Conservation (phyloP, 2,888 invertebrate species). For the Amblyjoppa proteus region DNA sequence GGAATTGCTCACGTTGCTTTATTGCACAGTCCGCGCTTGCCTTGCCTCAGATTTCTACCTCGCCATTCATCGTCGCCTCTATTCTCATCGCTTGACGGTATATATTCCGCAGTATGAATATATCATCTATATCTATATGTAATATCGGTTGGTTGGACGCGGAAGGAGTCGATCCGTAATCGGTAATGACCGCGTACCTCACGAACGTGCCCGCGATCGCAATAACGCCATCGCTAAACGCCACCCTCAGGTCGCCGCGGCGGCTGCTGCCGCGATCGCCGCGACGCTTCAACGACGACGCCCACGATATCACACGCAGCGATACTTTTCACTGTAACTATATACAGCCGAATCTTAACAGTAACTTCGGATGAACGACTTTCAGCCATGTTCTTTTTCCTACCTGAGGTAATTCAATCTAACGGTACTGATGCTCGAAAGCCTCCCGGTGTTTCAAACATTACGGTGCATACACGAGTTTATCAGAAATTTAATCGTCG, state of each 20-base stretch:
- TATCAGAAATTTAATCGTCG: not conserved
- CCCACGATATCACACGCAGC: constrained; percentile 38
- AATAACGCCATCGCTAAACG: constrained; percentile 46
- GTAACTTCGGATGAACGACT: constrained; percentile 15
- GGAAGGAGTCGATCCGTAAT: constrained; percentile 71
- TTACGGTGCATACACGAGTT: not conserved
- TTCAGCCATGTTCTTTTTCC: not conserved
- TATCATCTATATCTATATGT: constrained; percentile 26
- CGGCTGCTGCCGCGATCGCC: constrained; percentile 26
- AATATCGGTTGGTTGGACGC: constrained; percentile 54
- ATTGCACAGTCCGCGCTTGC: constrained; percentile 55
- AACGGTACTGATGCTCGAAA: too few relatives aligned
- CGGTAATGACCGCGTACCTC: constrained; percentile 69
- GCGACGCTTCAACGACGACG: constrained; percentile 44
- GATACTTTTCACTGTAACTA: not conserved
- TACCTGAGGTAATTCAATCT: too few relatives aligned
- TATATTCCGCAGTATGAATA: constrained; percentile 8
- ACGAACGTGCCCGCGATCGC: constrained; percentile 50
- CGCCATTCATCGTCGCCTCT: constrained; percentile 52
- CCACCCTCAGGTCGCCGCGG: constrained; percentile 14
- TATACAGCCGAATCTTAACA: not conserved
- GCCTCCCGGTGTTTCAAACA: not conserved
- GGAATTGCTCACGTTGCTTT: constrained; percentile 67
- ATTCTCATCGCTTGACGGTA: constrained; percentile 51
- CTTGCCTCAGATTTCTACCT: constrained; percentile 21